Evolutionary conservation across 2,113 vertebrate genomes (phyloP).

Genomic region (Melanerpes aurifrons): DNA sequence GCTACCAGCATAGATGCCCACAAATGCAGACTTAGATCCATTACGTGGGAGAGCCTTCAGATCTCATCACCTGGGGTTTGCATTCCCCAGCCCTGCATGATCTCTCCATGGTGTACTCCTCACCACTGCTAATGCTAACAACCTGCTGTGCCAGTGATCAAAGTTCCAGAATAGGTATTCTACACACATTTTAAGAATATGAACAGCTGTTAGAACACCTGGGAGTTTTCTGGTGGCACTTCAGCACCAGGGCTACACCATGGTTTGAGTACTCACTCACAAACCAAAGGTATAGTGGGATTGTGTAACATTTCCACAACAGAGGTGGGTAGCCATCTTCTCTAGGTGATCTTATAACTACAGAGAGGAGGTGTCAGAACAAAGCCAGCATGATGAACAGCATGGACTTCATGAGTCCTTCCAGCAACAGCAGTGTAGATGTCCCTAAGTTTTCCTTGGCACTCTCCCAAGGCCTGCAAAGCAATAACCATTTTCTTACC

Average conservation of each 20-base stretch:
- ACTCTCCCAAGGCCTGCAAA: neutral
- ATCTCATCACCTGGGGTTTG: neutral
- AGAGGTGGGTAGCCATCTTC: neutral
- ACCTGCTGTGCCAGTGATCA: neutral
- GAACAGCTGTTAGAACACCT: neutral
- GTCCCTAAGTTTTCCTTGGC: neutral
- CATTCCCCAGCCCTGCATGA: neutral
- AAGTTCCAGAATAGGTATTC: neutral
- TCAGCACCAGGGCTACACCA: neutral
- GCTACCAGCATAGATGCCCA: neutral
- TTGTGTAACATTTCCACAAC: neutral
- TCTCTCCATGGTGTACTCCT: neutral
- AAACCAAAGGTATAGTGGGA: neutral
- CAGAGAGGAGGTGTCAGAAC: neutral
- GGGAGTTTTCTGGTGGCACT: neutral
- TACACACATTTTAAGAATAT: neutral
- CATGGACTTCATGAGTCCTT: neutral
- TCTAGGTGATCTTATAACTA: neutral
- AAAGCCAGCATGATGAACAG: neutral
- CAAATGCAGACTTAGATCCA: rapidly evolving
- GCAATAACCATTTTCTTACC: neutral
- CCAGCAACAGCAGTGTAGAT: neutral
- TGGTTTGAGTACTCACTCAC: neutral
- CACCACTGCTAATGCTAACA: neutral
- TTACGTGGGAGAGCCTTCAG: neutral